These are phyloP conservation scores for Holocentrus rufus DNA, from an alignment of 2,797 vertebrate genomes.

Conservation along the genomic window DNA sequence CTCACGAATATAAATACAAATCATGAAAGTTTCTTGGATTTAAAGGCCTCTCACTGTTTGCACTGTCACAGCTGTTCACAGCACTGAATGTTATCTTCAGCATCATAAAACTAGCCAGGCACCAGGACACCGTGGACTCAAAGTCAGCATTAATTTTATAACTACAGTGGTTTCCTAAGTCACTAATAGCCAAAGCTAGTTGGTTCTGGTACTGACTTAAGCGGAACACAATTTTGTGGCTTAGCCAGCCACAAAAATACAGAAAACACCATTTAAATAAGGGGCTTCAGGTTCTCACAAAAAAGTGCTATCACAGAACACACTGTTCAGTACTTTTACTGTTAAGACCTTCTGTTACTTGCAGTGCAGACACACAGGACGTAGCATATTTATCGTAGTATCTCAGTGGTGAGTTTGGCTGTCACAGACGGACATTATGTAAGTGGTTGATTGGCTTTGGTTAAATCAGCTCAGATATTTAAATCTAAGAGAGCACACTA, in stretches of 20 bases:
- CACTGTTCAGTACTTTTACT: conserved; percentile 37
- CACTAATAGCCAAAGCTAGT: conserved; percentile 42
- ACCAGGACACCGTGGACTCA: conserved; percentile 33
- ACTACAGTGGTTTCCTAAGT: conserved; percentile 28
- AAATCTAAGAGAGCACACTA: conserved; percentile 27
- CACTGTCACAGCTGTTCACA: conserved; percentile 31
- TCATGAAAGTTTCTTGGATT: conserved; percentile 17
- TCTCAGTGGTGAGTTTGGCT: conserved; percentile 27
- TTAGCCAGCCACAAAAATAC: conserved; percentile 36
- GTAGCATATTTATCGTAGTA: conserved; percentile 40
- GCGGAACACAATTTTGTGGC: conserved; percentile 51
- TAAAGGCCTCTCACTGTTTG: conserved; percentile 50
- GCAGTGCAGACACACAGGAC: conserved; percentile 25
- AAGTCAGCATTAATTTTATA: conserved; percentile 7
- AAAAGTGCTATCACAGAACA: conserved; percentile 62
- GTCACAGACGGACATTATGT: conserved; percentile 18
- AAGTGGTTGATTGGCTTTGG: conserved; percentile 49
- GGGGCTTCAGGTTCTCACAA: conserved; percentile 60
- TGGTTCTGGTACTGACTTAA: conserved; percentile 60
- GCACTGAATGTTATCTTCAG: conserved; percentile 56
- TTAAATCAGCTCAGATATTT: conserved; percentile 26
- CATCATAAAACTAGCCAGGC: conserved; percentile 36
- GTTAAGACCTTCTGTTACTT: conserved; percentile 23
- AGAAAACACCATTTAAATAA: conserved; percentile 19
- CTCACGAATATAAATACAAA: not conserved